Percentiles rank a stretch among this genome's conserved stretches.
These are phyloP conservation scores for Sphenopsis melanotis DNA, from an alignment of 2,797 vertebrate genomes.

Conservation along the genomic window DNA sequence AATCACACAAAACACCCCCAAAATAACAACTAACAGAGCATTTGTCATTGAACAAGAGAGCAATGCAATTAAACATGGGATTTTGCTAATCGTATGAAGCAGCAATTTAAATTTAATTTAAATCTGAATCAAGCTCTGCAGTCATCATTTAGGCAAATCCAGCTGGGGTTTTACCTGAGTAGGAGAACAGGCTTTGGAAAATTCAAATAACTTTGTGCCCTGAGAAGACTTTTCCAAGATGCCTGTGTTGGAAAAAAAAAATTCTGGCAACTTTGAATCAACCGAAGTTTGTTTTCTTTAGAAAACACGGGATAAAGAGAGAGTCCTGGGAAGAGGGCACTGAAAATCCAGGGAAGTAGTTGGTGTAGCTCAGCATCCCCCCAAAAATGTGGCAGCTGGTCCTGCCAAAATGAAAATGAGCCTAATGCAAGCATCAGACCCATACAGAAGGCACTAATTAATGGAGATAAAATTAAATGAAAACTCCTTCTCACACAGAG, in stretches of 20 bases:
- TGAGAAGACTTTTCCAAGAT: constrained; percentile 13
- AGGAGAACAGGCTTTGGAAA: constrained; percentile 61
- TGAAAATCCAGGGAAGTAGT: neutral
- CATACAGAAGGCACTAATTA: neutral
- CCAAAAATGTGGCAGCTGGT: neutral
- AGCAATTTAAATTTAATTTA: constrained; percentile 56
- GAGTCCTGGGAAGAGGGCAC: neutral
- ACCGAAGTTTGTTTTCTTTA: neutral
- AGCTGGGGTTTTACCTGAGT: constrained; percentile 49
- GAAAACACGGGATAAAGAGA: neutral
- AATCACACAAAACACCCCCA: neutral
- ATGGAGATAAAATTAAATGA: constrained; percentile 15
- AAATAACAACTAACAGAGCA: neutral
- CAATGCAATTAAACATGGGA: neutral
- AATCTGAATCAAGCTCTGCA: constrained; percentile 36
- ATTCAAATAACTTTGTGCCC: constrained; percentile 44
- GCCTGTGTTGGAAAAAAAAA: neutral
- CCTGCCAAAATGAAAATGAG: neutral
- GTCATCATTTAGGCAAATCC: constrained; percentile 58
- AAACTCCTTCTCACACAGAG: neutral
- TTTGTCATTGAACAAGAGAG: neutral
- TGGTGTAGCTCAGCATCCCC: neutral
- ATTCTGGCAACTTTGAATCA: neutral
- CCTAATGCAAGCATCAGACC: constrained; percentile 13
- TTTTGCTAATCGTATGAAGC: constrained; percentile 4